Evolutionary conservation across 2,888 invertebrate species (phyloP), one percentile per base, ranked within the genome.

Genomic region (Patella ulyssiponensis): DNA sequence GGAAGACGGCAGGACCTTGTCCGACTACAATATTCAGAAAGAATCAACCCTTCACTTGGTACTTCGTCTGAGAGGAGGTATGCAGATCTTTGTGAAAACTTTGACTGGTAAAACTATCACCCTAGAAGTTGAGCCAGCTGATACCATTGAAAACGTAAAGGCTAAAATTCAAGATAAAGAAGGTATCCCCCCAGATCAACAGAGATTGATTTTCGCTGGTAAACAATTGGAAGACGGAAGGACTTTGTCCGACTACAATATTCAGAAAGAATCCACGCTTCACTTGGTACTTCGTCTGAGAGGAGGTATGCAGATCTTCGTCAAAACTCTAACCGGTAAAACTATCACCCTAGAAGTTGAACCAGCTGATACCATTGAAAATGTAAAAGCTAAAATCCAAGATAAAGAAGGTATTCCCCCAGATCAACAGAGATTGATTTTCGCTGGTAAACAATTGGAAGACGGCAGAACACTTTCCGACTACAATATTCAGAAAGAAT

Each of bases 181-280:
- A 92, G 87, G 87, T 20, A 86, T 94, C 80, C 94, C 94, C 1
- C 94, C 94, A 79, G 96, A 96, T 92, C 96, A 96, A 92, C 96
- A 96, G 92, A 94, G 96, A 89, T 93, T 97, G 91, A 97, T 97
- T 92, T 97, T 97, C 92, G 97, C 97, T 86, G 98, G 98, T 78
- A 97, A 97, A 92, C 98, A 98, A 92, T 92, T 98, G 89, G 97
- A 98, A 93, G 98, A 98, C 94, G 97, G 96, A 4, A 94, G 96
- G 75, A 97, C 97, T 2, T 93, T 98, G 52, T 96, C 96, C 0
- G 97, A 98, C 91, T 97, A 97, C 92, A 97, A 97, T 92, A 97
- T 98, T 90, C 97, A 98, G 92, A 97, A 97, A 92, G 97, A 97
- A 92, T 97, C 97, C 0, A 98, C 98, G 17, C 94, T 98, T 82